A percentile compares a stretch with the other conserved stretches of the same genome.
Conservation (phyloP, 2,113 vertebrate genomes). For the Amblyornis subalaris region DNA sequence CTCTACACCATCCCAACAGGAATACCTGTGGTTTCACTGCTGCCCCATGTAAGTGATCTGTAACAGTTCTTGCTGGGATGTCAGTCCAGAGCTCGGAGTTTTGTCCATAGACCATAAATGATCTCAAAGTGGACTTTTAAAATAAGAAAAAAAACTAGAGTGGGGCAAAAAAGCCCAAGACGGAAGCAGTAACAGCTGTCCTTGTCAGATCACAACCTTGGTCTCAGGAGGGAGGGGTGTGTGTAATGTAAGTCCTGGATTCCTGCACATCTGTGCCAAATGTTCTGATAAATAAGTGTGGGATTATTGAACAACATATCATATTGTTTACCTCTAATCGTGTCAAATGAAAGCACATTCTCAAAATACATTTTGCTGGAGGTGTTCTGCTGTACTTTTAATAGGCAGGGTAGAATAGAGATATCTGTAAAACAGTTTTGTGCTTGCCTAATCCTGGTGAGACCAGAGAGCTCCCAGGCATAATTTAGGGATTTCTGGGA, state of each 20-base stretch:
- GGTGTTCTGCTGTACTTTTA: not conserved
- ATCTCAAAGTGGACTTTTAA: not conserved
- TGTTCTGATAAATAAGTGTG: not conserved
- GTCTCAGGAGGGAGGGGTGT: rapidly evolving
- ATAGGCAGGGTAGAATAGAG: not conserved
- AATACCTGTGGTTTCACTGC: not conserved
- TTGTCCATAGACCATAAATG: not conserved
- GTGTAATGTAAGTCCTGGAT: not conserved
- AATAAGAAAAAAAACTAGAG: not conserved
- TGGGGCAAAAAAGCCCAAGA: not conserved
- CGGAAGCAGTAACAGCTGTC: not conserved
- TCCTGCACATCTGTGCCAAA: not conserved
- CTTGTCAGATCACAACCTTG: not conserved
- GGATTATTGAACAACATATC: not conserved
- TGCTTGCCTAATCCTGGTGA: not conserved
- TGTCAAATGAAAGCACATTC: not conserved
- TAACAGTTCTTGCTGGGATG: not conserved
- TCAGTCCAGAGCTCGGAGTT: not conserved
- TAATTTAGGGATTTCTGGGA: not conserved
- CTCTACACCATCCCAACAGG: not conserved
- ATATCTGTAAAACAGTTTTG: not conserved
- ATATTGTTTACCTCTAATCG: not conserved
- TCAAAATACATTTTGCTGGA: not conserved
- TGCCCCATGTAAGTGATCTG: not conserved
- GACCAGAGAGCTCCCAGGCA: not conserved